Evolutionary conservation across 2,113 vertebrate genomes (phyloP), one percentile per base, ranked within the genome.

Genomic region (Plecturocebus donacophilus): DNA sequence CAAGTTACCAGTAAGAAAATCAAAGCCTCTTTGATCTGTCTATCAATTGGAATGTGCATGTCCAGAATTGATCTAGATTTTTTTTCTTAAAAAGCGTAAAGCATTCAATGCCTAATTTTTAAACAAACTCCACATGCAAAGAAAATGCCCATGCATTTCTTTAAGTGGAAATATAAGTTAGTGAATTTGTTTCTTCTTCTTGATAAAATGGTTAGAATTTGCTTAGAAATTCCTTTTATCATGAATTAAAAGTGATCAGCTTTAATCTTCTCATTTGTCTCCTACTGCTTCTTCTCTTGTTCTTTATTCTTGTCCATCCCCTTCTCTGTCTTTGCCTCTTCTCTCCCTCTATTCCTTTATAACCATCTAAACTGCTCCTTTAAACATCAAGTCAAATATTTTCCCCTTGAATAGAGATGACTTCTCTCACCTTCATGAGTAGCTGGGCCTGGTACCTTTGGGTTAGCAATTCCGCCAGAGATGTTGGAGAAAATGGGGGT

Each of bases 131-230:
- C n/a, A 94, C 61, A 80, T 52, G 73, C 86, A 87, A 49, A 88
- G 66, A 79, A 89, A 94, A 85, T 76, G 5, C 9, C 40, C 32
- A 10, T 61, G 10, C 25, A 12, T 81, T 81, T 91, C 84, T 81
- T 61, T 68, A 95, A 83, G 20, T 61, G 76, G 87, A 42, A 76
- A 92, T 17, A 8, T 66, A 38, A 64, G 45, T 49, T 84, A 66
- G 40, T 23, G 73, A 70, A 49, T 76, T 68, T 35, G 23, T 77
- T 90, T 30, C 61, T 91, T 56, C 73, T 89, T 58, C 73, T 89
- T 84, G 84, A 77, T 80, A 58, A 85, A 83, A 77, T 81, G 68
- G 38, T 81, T 93, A 91, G 54, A 30, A 95, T 89, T 88, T 95
- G 40, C 45, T 91, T 90, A 64, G 64, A 88, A 93, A 77, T 79